A percentile compares a stretch with the other conserved stretches of the same genome.
Evolutionary conservation across 1,140 invertebrate species (phyloP).

Genomic region (Laodelphax striatellus): DNA sequence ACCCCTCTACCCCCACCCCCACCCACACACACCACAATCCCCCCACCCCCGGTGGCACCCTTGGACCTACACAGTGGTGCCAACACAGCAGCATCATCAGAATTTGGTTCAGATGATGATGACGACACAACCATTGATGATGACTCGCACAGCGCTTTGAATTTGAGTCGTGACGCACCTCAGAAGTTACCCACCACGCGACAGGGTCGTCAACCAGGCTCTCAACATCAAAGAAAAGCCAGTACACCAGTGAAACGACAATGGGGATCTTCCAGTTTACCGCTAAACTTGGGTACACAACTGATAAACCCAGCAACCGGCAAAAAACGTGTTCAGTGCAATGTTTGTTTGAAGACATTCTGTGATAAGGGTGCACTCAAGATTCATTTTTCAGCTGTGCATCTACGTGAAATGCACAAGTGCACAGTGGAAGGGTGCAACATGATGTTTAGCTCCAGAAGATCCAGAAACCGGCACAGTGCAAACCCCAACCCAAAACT

Average conservation of each 20-base stretch:
- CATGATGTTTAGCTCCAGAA: slow-evolving; percentile 97
- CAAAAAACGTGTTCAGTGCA: slow-evolving; percentile 95
- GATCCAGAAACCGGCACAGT: slow-evolving; percentile 91
- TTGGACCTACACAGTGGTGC: slow-evolving; percentile 30
- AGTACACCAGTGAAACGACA: slow-evolving; percentile 81
- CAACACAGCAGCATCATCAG: slow-evolving; percentile 29
- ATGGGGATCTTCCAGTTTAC: slow-evolving; percentile 64
- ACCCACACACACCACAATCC: slow-evolving; percentile 22
- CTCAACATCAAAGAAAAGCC: slow-evolving; percentile 48
- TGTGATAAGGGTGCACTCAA: slow-evolving; percentile 99
- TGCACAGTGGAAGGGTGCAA: slow-evolving; percentile 97
- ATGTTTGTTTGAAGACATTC: slow-evolving; percentile 96
- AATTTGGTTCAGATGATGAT: slow-evolving; percentile 46
- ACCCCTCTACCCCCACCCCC: slow-evolving; percentile 21
- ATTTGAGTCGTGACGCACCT: slow-evolving; percentile 42
- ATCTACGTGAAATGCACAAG: slow-evolving; percentile 97
- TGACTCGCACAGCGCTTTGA: slow-evolving; percentile 51
- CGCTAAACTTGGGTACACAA: slow-evolving; percentile 75
- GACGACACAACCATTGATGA: slow-evolving; percentile 51
- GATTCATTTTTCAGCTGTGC: slow-evolving; percentile 98
- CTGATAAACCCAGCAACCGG: slow-evolving; percentile 85
- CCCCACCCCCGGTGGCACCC: slow-evolving; percentile 31
- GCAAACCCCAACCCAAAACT: slow-evolving; percentile 98
- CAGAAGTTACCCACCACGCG: slow-evolving; percentile 18
- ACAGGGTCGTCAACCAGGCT: slow-evolving; percentile 21